These are phyloP conservation scores for Connochaetes taurinus DNA, from an alignment of 2,113 vertebrate genomes.

Conservation along the genomic window DNA sequence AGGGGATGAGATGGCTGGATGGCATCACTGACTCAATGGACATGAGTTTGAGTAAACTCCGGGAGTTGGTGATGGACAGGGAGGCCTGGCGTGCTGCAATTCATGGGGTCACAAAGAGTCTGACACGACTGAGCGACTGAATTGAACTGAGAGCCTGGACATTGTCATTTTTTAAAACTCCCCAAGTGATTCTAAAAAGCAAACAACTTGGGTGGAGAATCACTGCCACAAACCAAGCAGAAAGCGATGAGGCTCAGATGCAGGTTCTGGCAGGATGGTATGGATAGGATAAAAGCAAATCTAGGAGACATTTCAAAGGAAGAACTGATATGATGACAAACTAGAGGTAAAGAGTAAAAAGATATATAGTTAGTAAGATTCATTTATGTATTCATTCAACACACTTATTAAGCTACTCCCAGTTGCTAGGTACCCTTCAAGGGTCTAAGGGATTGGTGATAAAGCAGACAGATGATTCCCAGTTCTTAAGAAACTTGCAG, in stretches of 20 bases:
- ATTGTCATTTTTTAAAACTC: background rate
- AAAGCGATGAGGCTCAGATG: background rate
- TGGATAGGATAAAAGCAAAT: background rate
- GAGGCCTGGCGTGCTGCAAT: too few relatives aligned
- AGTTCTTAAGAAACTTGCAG: background rate
- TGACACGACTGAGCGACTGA: rapidly evolving
- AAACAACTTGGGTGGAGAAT: background rate
- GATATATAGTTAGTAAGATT: background rate
- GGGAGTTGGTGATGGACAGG: too few relatives aligned
- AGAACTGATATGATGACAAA: background rate
- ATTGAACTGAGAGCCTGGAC: background rate
- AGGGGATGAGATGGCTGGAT: too few relatives aligned
- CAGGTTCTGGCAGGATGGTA: background rate
- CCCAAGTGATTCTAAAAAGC: background rate
- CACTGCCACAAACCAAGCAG: background rate
- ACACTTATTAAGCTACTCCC: background rate
- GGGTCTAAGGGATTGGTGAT: background rate
- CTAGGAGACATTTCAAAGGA: background rate
- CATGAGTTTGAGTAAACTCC: too few relatives aligned
- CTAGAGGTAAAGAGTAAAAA: background rate
- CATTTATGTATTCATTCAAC: background rate
- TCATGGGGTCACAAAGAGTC: too few relatives aligned
- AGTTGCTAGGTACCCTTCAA: background rate
- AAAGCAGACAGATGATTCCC: background rate
- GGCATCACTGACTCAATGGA: too few relatives aligned